These are phyloP conservation scores for Holotrichia oblita DNA, from an alignment of 1,140 invertebrate species.

Conservation along the genomic window DNA sequence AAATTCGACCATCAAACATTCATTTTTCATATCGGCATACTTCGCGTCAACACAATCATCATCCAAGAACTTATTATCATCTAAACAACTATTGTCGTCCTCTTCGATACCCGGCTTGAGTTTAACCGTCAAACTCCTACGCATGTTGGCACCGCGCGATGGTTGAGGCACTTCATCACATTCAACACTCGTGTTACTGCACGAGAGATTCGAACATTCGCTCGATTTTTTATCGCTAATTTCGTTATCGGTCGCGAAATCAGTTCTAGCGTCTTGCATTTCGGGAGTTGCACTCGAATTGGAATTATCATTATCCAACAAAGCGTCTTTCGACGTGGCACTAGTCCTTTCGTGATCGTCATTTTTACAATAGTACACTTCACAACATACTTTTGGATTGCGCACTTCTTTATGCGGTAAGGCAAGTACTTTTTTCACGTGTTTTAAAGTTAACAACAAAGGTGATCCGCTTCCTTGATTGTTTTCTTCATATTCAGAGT, in stretches of 20 bases:
- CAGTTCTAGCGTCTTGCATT: constrained; percentile 59
- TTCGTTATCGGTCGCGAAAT: constrained; percentile 55
- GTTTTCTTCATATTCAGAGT: constrained; percentile 66
- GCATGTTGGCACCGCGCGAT: constrained; percentile 9
- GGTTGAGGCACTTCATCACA: constrained; percentile 45
- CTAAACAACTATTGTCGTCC: constrained; percentile 41
- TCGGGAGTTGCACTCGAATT: constrained; percentile 68
- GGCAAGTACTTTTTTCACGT: constrained; percentile 51
- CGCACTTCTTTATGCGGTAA: background rate
- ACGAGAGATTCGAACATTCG: constrained; percentile 55
- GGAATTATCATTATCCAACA: constrained; percentile 67
- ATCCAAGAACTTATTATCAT: constrained; percentile 43
- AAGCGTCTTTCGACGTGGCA: constrained; percentile 71
- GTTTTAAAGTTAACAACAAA: constrained; percentile 54
- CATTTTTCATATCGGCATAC: constrained; percentile 35
- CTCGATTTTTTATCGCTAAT: constrained; percentile 57
- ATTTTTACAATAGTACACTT: constrained; percentile 41
- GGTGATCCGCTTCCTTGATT: constrained; percentile 59
- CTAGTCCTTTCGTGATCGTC: constrained; percentile 66
- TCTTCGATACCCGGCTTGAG: constrained; percentile 35
- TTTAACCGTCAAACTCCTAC: constrained; percentile 43
- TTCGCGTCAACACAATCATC: constrained; percentile 33
- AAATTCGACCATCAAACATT: background rate
- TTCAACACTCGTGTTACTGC: constrained; percentile 57
- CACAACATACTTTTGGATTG: constrained; percentile 9